These are phyloP conservation scores for Drosophila virilis DNA, from an alignment of 1,140 invertebrate genomes.

Conservation along the genomic window DNA sequence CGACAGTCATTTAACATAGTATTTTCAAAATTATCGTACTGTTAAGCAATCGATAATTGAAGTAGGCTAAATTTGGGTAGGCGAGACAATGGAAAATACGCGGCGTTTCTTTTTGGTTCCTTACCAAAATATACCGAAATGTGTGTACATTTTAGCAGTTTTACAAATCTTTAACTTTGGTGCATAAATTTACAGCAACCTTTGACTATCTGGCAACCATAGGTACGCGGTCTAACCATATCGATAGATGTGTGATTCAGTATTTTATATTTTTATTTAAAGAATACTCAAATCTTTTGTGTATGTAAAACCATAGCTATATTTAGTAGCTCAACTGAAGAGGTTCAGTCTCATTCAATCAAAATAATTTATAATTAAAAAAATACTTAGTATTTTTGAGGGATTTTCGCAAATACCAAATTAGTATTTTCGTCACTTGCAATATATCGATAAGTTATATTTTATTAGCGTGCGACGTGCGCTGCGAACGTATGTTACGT, in stretches of 20 bases:
- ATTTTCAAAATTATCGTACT: not conserved
- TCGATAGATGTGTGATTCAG: not conserved
- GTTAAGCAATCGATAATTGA: not conserved
- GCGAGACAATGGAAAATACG: too few relatives aligned
- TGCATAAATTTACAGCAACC: not conserved
- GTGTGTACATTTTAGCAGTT: not conserved
- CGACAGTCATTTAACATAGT: not conserved
- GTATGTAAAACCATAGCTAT: not conserved
- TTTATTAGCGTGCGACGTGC: conserved; percentile 52
- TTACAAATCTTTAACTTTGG: not conserved
- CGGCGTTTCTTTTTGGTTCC: too few relatives aligned
- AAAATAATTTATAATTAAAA: conserved; percentile 1
- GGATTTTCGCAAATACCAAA: conserved; percentile 32
- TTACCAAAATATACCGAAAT: not conserved
- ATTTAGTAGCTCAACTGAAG: too few relatives aligned
- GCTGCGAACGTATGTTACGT: conserved; percentile 54
- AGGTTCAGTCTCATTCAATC: too few relatives aligned
- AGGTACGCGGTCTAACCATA: not conserved
- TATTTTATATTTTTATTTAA: not conserved
- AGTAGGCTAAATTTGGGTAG: not conserved
- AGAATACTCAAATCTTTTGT: not conserved
- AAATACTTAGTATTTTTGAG: conserved; percentile 8
- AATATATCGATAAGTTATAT: conserved; percentile 36
- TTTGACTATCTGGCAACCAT: not conserved
- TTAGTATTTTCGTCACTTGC: conserved; percentile 11